Base-by-base conservation (phyloP, 2,888 invertebrate species). In the Xylocampa areola region DNA sequence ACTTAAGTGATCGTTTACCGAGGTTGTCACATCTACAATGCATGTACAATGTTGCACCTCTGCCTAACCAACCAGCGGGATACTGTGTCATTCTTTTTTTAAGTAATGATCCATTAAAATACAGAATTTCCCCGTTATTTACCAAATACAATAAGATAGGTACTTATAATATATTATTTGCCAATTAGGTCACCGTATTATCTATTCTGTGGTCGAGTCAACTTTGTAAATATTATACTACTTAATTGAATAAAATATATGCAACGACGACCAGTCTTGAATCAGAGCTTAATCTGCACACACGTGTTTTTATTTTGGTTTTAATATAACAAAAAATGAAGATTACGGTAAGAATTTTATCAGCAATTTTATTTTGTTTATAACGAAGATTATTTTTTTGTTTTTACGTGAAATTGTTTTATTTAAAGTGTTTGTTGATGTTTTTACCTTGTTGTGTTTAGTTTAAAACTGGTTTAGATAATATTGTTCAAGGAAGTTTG, bases 251-350 rank as follows among this genome's bases (percentile, higher is more conserved):
- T 30, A 40, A 0, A 25, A 35, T 11, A 23, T 29, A 25, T 14
- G 16, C 23, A 43, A 32, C 14, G 30, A 19, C 8, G 10, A 32
- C 13, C 48, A 59, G 60, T 33, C 21, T 32, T 13, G 2, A 23
- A 21, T 2, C 0, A 23, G 14, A 4, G 13, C 13, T 23, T 39
- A 14, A 21, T 21, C 5, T 2, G 5, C 5, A 21, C 13, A 14
- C 2, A 33, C 32, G 44, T 23, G 37, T 16, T 21, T 1, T 14
- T 37, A 23, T 7, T n/a, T n/a, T n/a, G n/a, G n/a, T n/a, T n/a
- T n/a, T 2, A 13, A 4, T 3, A 25, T n/a, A n/a, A 6, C 6
- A 14, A 17, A 61, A 21, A n/a, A 62, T 62, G 62, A 62, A 62
- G 45, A 19, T 57, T 13, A 11, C 45, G 43, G 62, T 62, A 29